Conservation (phyloP, 2,797 vertebrate genomes). For the Bryconaethiops microstoma region DNA sequence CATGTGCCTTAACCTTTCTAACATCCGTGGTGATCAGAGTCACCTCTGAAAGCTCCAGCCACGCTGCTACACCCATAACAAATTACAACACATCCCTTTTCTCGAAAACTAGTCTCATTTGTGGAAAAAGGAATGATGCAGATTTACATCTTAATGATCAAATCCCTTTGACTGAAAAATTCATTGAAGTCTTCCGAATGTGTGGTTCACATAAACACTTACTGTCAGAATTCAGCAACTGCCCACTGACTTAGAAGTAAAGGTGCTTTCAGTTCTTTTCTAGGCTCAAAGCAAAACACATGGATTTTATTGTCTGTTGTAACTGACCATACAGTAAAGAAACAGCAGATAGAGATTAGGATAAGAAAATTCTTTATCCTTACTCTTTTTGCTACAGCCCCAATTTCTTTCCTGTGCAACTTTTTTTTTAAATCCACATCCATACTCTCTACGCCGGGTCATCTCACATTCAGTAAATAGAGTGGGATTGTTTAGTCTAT, state of each 20-base stretch:
- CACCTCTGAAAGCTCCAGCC: background rate
- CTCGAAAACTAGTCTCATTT: background rate
- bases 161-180: no score
- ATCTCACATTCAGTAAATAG: constrained; percentile 43
- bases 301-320: no score
- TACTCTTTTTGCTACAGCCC: background rate
- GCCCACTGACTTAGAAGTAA: no score
- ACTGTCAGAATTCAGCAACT: no score
- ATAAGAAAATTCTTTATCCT: background rate
- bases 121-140: background rate
- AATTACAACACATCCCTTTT: background rate
- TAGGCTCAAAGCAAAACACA: no score
- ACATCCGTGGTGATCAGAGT: background rate
- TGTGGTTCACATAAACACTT: no score
- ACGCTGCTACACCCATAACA: background rate
- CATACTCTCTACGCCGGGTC: constrained; percentile 3
- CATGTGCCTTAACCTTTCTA: no score
- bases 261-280: no score
- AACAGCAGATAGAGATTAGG: no score
- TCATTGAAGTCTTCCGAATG: no score
- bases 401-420: background rate
- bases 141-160: background rate
- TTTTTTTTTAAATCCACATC: background rate
- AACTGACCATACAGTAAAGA: no score
- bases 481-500: constrained; percentile 42